Percentiles rank a stretch among this genome's conserved stretches.
phyloP scores from a whole-genome alignment of 2,113 vertebrate genomes.

The Tenebrosternarchus preto region DNA sequence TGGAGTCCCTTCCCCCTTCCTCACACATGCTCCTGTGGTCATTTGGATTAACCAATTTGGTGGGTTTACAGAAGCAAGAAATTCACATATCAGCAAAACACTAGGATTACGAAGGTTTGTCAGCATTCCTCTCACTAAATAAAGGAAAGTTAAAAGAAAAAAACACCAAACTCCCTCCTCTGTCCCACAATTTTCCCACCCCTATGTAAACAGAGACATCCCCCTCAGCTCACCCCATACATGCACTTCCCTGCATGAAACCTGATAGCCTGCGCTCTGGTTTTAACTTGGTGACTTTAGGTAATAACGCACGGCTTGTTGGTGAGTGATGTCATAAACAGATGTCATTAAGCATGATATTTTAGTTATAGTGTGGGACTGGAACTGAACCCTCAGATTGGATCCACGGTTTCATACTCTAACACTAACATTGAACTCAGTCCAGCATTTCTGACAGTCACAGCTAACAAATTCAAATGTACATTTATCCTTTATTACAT shows the following conservation, averaged over 20 bases:
- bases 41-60: background rate
- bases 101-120: constrained; percentile 43
- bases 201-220: constrained; percentile 15
- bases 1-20: constrained; percentile 15
- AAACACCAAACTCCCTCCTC: constrained; percentile 44
- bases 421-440: no score
- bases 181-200: constrained; percentile 42
- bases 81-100: constrained; percentile 47
- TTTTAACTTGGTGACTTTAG: no score
- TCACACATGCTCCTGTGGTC: background rate
- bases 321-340: background rate
- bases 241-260: constrained; percentile 3
- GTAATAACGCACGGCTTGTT: background rate
- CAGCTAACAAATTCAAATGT: no score
- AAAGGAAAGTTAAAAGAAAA: constrained; percentile 9
- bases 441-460: no score
- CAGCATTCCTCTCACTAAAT: constrained; percentile 57
- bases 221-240: background rate
- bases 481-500: no score
- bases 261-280: no score
- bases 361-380: background rate
- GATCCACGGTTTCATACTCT: no score
- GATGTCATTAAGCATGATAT: background rate
- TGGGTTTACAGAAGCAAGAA: constrained; percentile 38
- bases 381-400: no score